Conservation (phyloP, 2,797 vertebrate species). For the Poecilia velifera region DNA sequence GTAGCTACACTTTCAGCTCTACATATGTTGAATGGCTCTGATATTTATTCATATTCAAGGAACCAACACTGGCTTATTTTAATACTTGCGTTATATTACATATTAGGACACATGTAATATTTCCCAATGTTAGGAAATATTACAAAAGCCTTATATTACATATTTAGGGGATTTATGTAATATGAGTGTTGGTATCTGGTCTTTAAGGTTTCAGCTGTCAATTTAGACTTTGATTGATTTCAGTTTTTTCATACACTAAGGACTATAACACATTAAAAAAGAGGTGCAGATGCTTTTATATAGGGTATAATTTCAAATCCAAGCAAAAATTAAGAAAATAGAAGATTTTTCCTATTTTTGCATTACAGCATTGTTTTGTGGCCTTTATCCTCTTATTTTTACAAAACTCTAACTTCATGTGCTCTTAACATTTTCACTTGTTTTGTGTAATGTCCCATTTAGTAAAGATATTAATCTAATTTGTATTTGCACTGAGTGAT, state of each 20-base stretch:
- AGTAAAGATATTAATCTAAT: neutral
- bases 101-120: neutral
- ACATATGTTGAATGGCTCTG: neutral
- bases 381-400: neutral
- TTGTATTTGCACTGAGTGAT: neutral
- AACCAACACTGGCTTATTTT: neutral
- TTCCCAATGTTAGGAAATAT: too few relatives aligned
- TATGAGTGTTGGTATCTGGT: neutral
- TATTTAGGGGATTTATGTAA: neutral
- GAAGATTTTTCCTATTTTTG: neutral
- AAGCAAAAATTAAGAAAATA: neutral
- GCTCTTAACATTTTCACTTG: neutral
- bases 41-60: neutral
- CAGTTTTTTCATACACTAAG: neutral
- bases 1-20: conserved; percentile 12
- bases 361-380: neutral
- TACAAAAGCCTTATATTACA: neutral
- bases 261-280: neutral
- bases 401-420: neutral
- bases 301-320: neutral
- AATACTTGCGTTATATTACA: neutral
- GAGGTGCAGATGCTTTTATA: neutral
- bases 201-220: neutral
- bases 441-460: neutral
- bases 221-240: neutral